A percentile compares a stretch with the other conserved stretches of the same genome.
phyloP scores from a whole-genome alignment of 2,113 vertebrate species.

The Ginglymostoma cirratum region DNA sequence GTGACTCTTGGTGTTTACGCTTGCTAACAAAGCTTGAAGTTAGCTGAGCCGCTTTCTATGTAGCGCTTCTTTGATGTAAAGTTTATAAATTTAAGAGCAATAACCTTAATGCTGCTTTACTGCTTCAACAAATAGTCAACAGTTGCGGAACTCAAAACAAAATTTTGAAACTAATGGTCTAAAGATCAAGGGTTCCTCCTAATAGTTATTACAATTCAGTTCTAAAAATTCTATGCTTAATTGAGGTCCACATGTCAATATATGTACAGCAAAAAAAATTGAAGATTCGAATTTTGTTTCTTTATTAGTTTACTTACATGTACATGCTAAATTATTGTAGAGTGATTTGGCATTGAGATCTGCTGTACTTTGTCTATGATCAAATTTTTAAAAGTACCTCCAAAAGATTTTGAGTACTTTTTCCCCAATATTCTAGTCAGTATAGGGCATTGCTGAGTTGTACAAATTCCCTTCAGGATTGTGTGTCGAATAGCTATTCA shows the following conservation, averaged over 20 bases:
- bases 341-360: neutral
- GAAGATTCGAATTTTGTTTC: neutral
- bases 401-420: neutral
- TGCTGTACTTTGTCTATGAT: neutral
- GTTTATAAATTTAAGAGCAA: neutral
- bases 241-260: neutral
- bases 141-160: neutral
- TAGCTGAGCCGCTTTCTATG: constrained; percentile 39
- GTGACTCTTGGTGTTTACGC: constrained; percentile 9
- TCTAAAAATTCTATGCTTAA: neutral
- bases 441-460: neutral
- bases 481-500: neutral
- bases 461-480: neutral
- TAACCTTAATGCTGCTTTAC: neutral
- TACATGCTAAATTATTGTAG: neutral
- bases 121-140: constrained; percentile 26
- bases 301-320: neutral
- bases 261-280: neutral
- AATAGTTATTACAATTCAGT: neutral
- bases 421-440: neutral
- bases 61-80: constrained; percentile 39
- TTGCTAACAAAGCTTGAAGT: constrained; percentile 6
- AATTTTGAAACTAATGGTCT: neutral
- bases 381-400: neutral
- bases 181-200: constrained; percentile 7